Conservation (phyloP, 2,888 invertebrate genomes). For the Cataglyphis rosenhaueri region DNA sequence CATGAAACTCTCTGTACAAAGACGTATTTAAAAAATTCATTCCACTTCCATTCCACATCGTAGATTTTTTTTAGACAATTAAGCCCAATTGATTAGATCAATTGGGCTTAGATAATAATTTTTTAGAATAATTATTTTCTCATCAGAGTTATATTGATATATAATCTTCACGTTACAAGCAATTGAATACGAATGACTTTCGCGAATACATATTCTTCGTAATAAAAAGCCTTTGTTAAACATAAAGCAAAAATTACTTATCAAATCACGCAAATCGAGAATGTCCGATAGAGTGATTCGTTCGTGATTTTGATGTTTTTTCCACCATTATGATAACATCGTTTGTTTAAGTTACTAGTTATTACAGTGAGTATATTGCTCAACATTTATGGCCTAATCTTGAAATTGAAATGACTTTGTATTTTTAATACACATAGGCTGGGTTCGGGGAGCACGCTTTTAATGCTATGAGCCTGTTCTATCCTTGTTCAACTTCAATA, state of each 20-base stretch:
- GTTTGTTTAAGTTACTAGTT: neutral
- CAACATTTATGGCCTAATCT: neutral
- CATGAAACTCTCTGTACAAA: neutral
- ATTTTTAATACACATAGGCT: neutral
- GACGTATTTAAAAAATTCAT: neutral
- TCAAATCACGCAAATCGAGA: neutral
- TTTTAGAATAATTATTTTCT: neutral
- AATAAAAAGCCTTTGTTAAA: neutral
- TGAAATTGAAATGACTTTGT: neutral
- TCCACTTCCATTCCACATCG: neutral
- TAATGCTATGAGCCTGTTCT: no score
- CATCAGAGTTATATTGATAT: neutral
- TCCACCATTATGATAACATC: neutral
- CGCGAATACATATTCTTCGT: neutral
- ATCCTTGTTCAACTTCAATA: no score
- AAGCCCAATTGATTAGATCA: neutral
- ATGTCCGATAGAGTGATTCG: neutral
- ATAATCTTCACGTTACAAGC: neutral
- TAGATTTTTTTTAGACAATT: neutral
- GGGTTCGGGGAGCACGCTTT: no score
- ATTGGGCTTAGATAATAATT: no score
- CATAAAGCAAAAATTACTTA: conserved; percentile 5
- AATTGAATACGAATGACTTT: neutral
- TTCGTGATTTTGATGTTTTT: neutral
- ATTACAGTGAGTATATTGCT: neutral